A percentile compares a stretch with the other conserved stretches of the same genome.
These are phyloP conservation scores for Leptoclinus maculatus DNA, from an alignment of 2,797 vertebrate species.

Conservation along the genomic window DNA sequence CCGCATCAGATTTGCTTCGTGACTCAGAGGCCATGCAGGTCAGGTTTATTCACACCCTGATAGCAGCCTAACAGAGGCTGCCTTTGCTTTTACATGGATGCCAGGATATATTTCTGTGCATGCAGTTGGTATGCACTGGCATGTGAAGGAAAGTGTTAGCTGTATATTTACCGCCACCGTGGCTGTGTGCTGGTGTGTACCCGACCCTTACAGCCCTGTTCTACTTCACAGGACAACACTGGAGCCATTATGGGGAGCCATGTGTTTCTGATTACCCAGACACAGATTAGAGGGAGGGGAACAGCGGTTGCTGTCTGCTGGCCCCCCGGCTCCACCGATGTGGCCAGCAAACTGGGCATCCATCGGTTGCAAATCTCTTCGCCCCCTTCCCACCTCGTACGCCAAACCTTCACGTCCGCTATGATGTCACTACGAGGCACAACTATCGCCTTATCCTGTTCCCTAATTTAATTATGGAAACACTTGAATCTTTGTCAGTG, in stretches of 20 bases:
- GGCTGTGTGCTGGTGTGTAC: slow-evolving; percentile 46
- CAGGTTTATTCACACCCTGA: slow-evolving; percentile 38
- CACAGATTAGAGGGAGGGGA: slow-evolving; percentile 81
- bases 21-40: slow-evolving; percentile 17
- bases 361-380: slow-evolving; percentile 58
- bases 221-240: slow-evolving; percentile 69
- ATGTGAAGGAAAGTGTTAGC: slow-evolving; percentile 42
- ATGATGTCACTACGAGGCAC: slow-evolving; percentile 35
- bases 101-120: background rate
- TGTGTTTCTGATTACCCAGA: slow-evolving; percentile 85
- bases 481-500: slow-evolving; percentile 16
- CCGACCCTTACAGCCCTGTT: slow-evolving; percentile 62
- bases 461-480: slow-evolving; percentile 41
- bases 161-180: slow-evolving; percentile 24
- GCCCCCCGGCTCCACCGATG: slow-evolving; percentile 69
- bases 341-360: slow-evolving; percentile 75
- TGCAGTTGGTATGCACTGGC: background rate
- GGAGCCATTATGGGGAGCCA: slow-evolving; percentile 80
- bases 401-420: slow-evolving; percentile 48
- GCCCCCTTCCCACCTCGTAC: slow-evolving; percentile 40
- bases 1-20: slow-evolving; percentile 28
- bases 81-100: background rate
- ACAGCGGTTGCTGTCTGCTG: slow-evolving; percentile 72
- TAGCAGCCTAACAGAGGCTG: background rate
- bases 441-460: slow-evolving; percentile 7